Evolutionary conservation across 2,113 vertebrate genomes (phyloP).

Genomic region (Toxotes chatareus): DNA sequence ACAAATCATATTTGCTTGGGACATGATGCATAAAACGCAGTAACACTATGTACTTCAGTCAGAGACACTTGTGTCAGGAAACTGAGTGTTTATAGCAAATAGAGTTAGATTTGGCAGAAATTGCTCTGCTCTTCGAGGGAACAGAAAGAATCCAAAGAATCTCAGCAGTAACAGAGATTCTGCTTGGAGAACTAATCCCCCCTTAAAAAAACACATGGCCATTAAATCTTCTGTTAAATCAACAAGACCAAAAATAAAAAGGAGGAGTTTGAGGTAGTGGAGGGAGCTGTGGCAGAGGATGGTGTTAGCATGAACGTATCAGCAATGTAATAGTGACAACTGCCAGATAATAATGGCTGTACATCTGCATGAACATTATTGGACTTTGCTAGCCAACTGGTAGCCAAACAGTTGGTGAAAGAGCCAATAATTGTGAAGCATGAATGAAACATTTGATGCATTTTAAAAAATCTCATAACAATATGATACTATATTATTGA

Average conservation of each 20-base stretch:
- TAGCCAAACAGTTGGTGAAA: not conserved
- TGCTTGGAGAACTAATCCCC: not conserved
- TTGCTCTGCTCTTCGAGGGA: not conserved
- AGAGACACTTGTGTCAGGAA: not conserved
- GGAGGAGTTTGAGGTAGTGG: not conserved
- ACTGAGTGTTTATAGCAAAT: not conserved
- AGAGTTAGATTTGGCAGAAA: not conserved
- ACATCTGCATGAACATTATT: not conserved
- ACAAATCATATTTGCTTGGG: slow-evolving; percentile 1
- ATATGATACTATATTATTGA: not conserved
- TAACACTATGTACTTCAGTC: not conserved
- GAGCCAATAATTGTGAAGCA: not conserved
- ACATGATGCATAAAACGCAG: not conserved
- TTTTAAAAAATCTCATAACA: not conserved
- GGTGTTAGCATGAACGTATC: not conserved
- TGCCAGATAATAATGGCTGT: not conserved
- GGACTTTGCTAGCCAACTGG: not conserved
- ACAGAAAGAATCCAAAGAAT: not conserved
- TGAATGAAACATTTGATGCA: not conserved
- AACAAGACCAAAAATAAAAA: not conserved
- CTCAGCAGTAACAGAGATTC: not conserved
- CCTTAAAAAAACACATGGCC: not conserved
- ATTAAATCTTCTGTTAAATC: not conserved
- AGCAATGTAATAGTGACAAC: not conserved
- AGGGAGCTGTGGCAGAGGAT: not conserved